Evolutionary conservation across 2,113 vertebrate genomes (phyloP).

Genomic region (Chlorodrepanis virens): DNA sequence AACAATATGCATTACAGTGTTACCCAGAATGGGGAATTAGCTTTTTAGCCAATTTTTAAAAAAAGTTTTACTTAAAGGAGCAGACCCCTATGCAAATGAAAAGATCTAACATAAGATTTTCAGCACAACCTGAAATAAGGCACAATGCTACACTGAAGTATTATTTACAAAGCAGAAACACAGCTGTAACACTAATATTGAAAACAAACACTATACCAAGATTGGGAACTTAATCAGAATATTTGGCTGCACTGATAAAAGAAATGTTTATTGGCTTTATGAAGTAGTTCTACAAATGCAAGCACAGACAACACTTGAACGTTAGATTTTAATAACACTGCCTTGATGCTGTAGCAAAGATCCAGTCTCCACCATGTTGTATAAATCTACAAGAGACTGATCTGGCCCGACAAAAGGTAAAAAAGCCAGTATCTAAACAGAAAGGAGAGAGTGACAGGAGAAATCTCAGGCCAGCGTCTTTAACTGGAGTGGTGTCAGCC

Average conservation of each 20-base stretch:
- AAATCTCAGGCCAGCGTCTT: not conserved
- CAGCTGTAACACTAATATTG: not conserved
- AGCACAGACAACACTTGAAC: not conserved
- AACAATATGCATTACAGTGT: conserved; percentile 4
- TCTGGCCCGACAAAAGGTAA: not conserved
- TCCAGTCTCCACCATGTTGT: not conserved
- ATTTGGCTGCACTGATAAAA: not conserved
- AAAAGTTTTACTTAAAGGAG: not conserved
- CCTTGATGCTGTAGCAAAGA: not conserved
- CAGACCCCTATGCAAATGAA: not conserved
- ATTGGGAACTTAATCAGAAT: not conserved
- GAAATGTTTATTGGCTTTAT: not conserved
- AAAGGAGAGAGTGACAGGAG: not conserved
- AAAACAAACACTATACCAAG: not conserved
- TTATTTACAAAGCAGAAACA: not conserved
- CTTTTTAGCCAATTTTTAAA: not conserved
- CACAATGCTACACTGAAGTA: not conserved
- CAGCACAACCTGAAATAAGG: not conserved
- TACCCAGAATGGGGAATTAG: not conserved
- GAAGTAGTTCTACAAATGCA: not conserved
- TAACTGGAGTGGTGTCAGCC: not conserved
- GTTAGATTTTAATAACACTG: not conserved
- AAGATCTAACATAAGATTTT: not conserved
- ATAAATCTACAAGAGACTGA: not conserved
- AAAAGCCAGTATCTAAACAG: not conserved